Conservation (phyloP, 2,888 invertebrate species). For the Tetropium fuscum region DNA sequence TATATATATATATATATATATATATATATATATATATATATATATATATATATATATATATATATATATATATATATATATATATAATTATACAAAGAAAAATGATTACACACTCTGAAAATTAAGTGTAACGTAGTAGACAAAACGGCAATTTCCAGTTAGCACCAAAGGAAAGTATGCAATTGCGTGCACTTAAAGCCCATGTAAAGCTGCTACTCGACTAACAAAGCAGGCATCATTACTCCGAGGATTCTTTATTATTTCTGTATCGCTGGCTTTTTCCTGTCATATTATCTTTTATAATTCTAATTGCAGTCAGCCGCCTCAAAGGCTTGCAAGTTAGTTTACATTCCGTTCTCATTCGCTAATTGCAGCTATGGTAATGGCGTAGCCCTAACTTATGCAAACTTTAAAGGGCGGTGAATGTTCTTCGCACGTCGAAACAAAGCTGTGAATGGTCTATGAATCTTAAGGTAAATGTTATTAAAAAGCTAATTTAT, state of each 20-base stretch:
- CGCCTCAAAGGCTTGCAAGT: slow-evolving; percentile 55
- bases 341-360: slow-evolving; percentile 61
- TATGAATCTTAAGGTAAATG: slow-evolving; percentile 30
- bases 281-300: slow-evolving; percentile 60
- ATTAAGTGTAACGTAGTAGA: slow-evolving; percentile 26
- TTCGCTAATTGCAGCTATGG: slow-evolving; percentile 53
- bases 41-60: background rate
- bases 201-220: slow-evolving; percentile 52
- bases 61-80: background rate
- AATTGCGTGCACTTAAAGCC: slow-evolving; percentile 54
- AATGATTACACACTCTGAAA: too few relatives aligned
- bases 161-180: slow-evolving; percentile 41
- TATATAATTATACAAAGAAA: background rate
- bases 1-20: background rate
- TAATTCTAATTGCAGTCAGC: slow-evolving; percentile 59
- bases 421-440: slow-evolving; percentile 55
- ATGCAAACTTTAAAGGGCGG: slow-evolving; percentile 60
- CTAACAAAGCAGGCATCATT: slow-evolving; percentile 61
- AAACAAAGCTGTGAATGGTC: slow-evolving; percentile 51
- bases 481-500: slow-evolving; percentile 40
- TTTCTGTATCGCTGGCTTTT: slow-evolving; percentile 61
- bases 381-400: slow-evolving; percentile 52
- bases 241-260: slow-evolving; percentile 62
- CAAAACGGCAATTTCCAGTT: slow-evolving; percentile 34
- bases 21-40: background rate